phyloP scores from a whole-genome alignment of 2,797 vertebrate genomes.

The Karalla daura region DNA sequence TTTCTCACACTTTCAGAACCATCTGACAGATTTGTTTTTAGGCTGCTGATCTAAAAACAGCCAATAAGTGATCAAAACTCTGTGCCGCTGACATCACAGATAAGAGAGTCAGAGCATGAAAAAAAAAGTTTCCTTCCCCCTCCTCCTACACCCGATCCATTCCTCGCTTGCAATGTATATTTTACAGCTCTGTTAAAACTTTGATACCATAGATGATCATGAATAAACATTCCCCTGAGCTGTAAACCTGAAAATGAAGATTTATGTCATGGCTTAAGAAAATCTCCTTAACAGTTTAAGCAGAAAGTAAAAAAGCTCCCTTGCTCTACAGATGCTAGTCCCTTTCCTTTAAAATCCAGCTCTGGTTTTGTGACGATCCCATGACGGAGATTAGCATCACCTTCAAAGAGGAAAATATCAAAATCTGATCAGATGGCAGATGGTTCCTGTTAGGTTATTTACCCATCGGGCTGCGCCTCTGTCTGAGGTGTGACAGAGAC shows the following conservation, averaged over 20 bases:
- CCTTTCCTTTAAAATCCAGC: slow-evolving; percentile 10
- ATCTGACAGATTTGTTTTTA: slow-evolving; percentile 76
- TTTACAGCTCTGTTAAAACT: slow-evolving; percentile 20
- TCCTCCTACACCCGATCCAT: slow-evolving; percentile 7
- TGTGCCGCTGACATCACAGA: slow-evolving; percentile 37
- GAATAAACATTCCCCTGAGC: background rate
- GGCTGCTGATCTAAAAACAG: slow-evolving; percentile 78
- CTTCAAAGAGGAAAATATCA: slow-evolving; percentile 41
- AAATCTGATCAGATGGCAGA: slow-evolving; percentile 48
- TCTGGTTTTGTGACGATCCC: slow-evolving; percentile 1
- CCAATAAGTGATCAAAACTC: slow-evolving; percentile 71
- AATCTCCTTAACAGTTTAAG: no score
- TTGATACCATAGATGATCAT: background rate
- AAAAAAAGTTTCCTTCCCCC: slow-evolving; percentile 30
- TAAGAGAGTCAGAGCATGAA: slow-evolving; percentile 21
- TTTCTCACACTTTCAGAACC: slow-evolving; percentile 65
- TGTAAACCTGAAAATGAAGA: background rate
- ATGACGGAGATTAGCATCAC: slow-evolving; percentile 1
- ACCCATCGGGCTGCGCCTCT: slow-evolving; percentile 46
- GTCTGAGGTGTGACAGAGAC: slow-evolving; percentile 60
- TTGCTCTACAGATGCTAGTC: background rate
- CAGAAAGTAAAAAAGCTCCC: background rate
- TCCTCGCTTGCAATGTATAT: slow-evolving; percentile 20
- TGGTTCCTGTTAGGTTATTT: slow-evolving; percentile 61
- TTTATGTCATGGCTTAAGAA: no score